Evolutionary conservation across 2,888 invertebrate genomes (phyloP).

Genomic region (Elgonia sp.): DNA sequence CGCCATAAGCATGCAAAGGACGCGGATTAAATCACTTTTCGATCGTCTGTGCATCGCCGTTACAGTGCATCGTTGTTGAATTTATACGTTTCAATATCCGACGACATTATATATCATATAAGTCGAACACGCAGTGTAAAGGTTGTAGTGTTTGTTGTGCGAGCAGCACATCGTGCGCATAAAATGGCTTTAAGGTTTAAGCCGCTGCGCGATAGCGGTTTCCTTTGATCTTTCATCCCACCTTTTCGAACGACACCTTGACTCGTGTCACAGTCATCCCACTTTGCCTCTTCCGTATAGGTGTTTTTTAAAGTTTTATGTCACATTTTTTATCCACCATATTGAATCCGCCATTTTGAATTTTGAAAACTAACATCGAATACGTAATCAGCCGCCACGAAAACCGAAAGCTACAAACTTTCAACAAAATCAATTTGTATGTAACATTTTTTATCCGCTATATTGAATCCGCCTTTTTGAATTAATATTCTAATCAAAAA

Average conservation of each 20-base stretch:
- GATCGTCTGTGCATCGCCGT: constrained; percentile 19
- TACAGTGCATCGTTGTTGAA: constrained; percentile 35
- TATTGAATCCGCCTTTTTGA: too few species aligned
- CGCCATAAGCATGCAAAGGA: constrained; percentile 36
- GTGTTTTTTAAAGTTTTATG: too few species aligned
- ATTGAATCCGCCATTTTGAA: too few species aligned
- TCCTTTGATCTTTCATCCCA: constrained; percentile 83
- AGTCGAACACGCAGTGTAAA: constrained; percentile 71
- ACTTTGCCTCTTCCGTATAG: constrained; percentile 64
- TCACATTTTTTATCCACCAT: too few species aligned
- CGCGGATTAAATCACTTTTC: constrained; percentile 33
- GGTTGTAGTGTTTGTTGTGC: constrained; percentile 61
- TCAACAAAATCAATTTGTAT: too few species aligned
- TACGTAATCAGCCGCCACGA: too few species aligned
- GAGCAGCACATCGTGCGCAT: constrained; percentile 77
- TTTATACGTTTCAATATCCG: constrained; percentile 82
- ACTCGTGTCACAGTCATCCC: constrained; percentile 69
- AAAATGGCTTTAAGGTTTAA: constrained; percentile 78
- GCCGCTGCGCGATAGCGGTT: constrained; percentile 84
- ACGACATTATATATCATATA: constrained; percentile 80
- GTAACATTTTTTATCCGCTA: too few species aligned
- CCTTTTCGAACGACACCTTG: constrained; percentile 76
- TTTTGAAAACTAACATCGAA: too few species aligned
- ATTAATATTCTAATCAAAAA: too few species aligned
- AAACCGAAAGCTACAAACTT: too few species aligned